phyloP scores from a whole-genome alignment of 2,797 vertebrate genomes.

The Onychomys arenicola region DNA sequence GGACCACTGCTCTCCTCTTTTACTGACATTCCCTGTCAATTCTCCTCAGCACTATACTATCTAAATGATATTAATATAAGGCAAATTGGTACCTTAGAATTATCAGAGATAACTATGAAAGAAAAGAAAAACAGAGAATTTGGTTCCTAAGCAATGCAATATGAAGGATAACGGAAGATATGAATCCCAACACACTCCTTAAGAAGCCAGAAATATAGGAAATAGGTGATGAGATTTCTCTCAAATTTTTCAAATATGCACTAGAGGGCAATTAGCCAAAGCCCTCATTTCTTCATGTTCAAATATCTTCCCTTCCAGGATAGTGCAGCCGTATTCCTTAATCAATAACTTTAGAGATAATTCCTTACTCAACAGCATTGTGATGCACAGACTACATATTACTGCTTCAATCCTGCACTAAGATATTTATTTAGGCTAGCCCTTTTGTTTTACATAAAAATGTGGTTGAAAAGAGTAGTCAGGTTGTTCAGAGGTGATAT shows the following conservation, averaged over 20 bases:
- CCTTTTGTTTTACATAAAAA: neutral
- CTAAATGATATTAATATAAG: neutral
- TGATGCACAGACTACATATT: neutral
- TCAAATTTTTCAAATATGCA: neutral
- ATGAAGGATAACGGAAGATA: no score
- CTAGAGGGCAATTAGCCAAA: neutral
- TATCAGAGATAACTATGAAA: neutral
- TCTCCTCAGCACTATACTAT: neutral
- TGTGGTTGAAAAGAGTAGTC: neutral
- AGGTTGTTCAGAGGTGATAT: neutral
- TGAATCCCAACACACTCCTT: neutral
- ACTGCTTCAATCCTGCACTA: neutral
- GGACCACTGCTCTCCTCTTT: neutral
- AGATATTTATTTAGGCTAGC: neutral
- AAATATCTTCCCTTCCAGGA: neutral
- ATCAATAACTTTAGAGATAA: neutral
- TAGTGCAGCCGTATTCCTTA: neutral
- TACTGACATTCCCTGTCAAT: neutral
- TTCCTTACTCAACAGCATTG: neutral
- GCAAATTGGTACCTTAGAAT: neutral
- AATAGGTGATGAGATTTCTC: neutral
- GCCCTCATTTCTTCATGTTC: neutral
- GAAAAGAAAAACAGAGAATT: neutral
- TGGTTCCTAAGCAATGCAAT: neutral
- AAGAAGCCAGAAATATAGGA: neutral